These are phyloP conservation scores for Sebastes taczanowskii DNA, from an alignment of 2,797 vertebrate genomes.

Conservation along the genomic window DNA sequence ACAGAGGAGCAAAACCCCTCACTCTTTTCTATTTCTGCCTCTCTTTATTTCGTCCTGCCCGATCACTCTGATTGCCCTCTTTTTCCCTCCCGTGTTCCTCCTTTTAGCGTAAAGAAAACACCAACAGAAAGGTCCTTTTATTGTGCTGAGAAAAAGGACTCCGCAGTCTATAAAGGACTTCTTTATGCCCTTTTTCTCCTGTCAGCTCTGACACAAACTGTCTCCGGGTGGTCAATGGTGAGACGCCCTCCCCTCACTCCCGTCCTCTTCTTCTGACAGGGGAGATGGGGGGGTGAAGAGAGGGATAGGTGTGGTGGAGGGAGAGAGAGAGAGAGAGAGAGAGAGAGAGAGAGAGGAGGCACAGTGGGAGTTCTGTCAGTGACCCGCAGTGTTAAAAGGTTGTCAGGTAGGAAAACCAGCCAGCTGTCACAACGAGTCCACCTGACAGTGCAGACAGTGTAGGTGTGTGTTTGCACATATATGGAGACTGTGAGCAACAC, in stretches of 20 bases:
- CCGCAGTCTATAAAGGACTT: slow-evolving; percentile 55
- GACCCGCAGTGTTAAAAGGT: slow-evolving; percentile 55
- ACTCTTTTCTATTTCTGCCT: slow-evolving; percentile 5
- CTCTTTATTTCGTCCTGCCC: neutral
- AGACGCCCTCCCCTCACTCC: slow-evolving; percentile 21
- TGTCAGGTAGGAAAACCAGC: slow-evolving; percentile 34
- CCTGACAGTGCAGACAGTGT: slow-evolving; percentile 26
- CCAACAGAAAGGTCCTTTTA: slow-evolving; percentile 53
- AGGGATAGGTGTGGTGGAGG: slow-evolving; percentile 6
- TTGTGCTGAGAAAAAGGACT: slow-evolving; percentile 47
- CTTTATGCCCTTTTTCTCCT: slow-evolving; percentile 60
- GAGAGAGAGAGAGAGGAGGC: neutral
- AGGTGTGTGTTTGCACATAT: slow-evolving; percentile 17
- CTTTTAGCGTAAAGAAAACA: slow-evolving; percentile 19
- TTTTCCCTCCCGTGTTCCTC: neutral
- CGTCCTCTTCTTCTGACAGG: slow-evolving; percentile 12
- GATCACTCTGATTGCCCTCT: slow-evolving; percentile 9
- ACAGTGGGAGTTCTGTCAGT: slow-evolving; percentile 53
- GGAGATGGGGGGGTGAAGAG: neutral
- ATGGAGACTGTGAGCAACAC: neutral
- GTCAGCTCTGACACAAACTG: slow-evolving; percentile 51
- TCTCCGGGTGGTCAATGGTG: slow-evolving; percentile 41
- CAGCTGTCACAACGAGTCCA: slow-evolving; percentile 44
- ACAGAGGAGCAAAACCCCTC: slow-evolving; percentile 22
- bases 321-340: slow-evolving; percentile 18